Evolutionary conservation across 2,888 invertebrate genomes (phyloP).

Genomic region (Stenodema calcarata): DNA sequence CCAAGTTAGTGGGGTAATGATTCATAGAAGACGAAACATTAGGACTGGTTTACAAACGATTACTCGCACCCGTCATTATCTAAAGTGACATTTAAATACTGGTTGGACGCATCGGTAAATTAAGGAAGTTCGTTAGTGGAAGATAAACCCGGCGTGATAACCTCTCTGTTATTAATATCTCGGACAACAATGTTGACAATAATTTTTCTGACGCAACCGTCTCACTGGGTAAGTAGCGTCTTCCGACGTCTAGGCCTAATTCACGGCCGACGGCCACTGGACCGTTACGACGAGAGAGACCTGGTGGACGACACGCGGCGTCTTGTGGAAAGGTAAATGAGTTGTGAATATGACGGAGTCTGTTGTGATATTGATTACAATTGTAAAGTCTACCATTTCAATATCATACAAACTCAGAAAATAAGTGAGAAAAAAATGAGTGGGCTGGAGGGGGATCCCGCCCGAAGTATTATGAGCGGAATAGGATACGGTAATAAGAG

Average conservation of each 20-base stretch:
- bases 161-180: slow-evolving; percentile 36
- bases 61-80: slow-evolving; percentile 27
- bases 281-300: not conserved
- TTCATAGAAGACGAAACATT: slow-evolving; percentile 14
- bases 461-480: too few relatives aligned
- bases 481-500: too few relatives aligned
- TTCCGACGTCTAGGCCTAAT: not conserved
- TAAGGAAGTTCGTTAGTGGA: slow-evolving; percentile 37
- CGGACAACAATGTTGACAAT: slow-evolving; percentile 40
- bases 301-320: not conserved
- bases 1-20: slow-evolving; percentile 19
- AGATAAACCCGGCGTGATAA: slow-evolving; percentile 36
- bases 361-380: too few relatives aligned
- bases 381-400: too few relatives aligned
- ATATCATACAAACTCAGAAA: too few relatives aligned
- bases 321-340: too few relatives aligned
- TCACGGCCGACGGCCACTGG: not conserved
- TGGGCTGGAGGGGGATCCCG: too few relatives aligned
- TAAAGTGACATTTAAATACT: slow-evolving; percentile 44
- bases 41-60: slow-evolving; percentile 42
- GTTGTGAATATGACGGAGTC: too few relatives aligned
- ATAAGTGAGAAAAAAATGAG: too few relatives aligned
- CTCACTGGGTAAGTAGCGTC: slow-evolving; percentile 33
- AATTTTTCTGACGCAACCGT: not conserved
- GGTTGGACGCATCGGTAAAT: slow-evolving; percentile 3